Conservation (phyloP, 2,113 vertebrate species). For the Carettochelys insculpta region DNA sequence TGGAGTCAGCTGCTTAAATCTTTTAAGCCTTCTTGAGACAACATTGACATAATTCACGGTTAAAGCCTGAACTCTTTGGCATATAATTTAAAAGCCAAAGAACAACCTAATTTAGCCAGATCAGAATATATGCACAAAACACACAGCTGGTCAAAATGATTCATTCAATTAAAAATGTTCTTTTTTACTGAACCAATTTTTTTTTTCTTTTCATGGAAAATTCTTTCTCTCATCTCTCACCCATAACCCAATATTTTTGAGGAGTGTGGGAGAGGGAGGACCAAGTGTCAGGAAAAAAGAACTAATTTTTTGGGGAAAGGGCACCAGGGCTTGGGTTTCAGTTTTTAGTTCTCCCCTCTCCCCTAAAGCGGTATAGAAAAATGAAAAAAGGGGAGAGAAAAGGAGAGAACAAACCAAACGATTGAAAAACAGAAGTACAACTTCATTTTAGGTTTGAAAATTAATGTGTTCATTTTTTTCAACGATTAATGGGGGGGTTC, state of each 20-base stretch:
- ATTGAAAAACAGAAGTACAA: not conserved
- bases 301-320: too few relatives aligned
- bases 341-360: not conserved
- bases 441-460: not conserved
- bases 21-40: not conserved
- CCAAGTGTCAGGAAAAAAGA: too few relatives aligned
- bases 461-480: not conserved
- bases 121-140: not conserved
- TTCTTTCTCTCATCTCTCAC: too few relatives aligned
- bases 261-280: too few relatives aligned
- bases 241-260: too few relatives aligned
- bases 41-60: not conserved
- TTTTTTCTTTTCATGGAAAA: not conserved
- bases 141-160: not conserved
- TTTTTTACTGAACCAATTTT: not conserved
- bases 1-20: conserved; percentile 4
- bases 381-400: not conserved
- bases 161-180: not conserved
- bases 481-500: too few relatives aligned
- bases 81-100: not conserved
- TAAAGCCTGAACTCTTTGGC: not conserved
- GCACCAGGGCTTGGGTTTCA: not conserved
- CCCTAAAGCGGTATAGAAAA: not conserved
- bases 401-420: not conserved
- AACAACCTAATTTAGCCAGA: not conserved